phyloP scores from a whole-genome alignment of 2,113 vertebrate genomes.

The Indri indri region DNA sequence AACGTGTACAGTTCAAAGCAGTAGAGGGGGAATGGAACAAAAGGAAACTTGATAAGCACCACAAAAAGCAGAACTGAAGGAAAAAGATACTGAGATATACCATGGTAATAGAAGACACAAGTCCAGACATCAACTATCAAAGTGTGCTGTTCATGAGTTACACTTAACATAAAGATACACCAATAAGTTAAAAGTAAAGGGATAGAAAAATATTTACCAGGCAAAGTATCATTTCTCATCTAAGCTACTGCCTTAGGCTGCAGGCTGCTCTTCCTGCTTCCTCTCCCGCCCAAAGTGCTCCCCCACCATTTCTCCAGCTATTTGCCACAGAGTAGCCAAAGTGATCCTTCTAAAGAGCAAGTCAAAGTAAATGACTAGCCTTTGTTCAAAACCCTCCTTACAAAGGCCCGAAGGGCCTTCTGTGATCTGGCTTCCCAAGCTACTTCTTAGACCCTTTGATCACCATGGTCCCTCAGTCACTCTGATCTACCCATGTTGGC shows the following conservation, averaged over 20 bases:
- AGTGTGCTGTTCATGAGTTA: background rate
- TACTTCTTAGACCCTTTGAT: background rate
- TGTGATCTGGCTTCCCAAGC: background rate
- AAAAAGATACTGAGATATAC: background rate
- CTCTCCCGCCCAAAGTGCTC: background rate
- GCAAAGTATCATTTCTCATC: background rate
- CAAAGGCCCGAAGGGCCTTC: background rate
- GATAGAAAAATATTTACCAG: background rate
- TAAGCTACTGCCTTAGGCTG: background rate
- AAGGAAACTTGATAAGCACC: background rate
- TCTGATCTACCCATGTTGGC: background rate
- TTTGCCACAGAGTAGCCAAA: background rate
- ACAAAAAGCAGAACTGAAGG: background rate
- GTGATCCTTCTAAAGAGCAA: background rate
- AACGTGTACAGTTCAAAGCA: background rate
- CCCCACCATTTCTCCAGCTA: background rate
- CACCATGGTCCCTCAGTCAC: background rate
- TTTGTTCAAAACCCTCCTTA: slow-evolving; percentile 3
- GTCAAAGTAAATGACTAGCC: background rate
- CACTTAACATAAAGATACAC: background rate
- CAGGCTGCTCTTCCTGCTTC: background rate
- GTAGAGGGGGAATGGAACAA: background rate
- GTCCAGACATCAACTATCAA: background rate
- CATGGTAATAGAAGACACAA: background rate
- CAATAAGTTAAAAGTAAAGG: background rate